phyloP scores from a whole-genome alignment of 2,113 vertebrate species.

The Saccopteryx leptura region DNA sequence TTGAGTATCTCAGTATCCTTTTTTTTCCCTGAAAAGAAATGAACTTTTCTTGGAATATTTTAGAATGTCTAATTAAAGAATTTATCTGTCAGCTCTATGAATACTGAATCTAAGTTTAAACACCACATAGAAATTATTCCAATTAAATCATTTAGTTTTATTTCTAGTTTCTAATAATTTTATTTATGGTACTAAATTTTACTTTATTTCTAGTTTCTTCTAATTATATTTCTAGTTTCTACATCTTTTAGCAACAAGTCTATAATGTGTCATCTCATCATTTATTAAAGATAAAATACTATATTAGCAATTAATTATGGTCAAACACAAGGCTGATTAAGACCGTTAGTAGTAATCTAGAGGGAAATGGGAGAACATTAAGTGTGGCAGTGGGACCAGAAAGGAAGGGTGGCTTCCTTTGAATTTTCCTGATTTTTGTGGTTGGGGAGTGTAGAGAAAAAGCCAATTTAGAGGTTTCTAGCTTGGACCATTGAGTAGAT shows the following conservation, averaged over 20 bases:
- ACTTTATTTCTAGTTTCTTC: conserved; percentile 56
- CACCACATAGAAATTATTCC: neutral
- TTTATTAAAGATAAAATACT: conserved; percentile 36
- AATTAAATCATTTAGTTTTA: neutral
- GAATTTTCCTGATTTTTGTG: neutral
- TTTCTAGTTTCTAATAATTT: conserved; percentile 29
- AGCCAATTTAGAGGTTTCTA: conserved; percentile 1
- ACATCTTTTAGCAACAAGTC: conserved; percentile 9
- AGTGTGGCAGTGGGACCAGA: neutral
- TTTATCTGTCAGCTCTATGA: conserved; percentile 3
- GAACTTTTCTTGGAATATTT: neutral
- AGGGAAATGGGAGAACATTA: neutral
- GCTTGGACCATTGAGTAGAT: neutral
- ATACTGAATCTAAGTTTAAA: conserved; percentile 42
- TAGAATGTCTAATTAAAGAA: conserved; percentile 41
- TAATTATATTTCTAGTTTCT: conserved; percentile 24
- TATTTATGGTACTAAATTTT: neutral
- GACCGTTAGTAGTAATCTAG: neutral
- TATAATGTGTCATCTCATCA: neutral
- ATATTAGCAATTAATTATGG: conserved; percentile 11
- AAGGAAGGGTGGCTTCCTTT: neutral
- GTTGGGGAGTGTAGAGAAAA: neutral
- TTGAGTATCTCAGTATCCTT: neutral
- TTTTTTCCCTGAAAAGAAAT: neutral
- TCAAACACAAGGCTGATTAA: neutral